phyloP scores from a whole-genome alignment of 2,888 invertebrate genomes.

The Actias luna region DNA sequence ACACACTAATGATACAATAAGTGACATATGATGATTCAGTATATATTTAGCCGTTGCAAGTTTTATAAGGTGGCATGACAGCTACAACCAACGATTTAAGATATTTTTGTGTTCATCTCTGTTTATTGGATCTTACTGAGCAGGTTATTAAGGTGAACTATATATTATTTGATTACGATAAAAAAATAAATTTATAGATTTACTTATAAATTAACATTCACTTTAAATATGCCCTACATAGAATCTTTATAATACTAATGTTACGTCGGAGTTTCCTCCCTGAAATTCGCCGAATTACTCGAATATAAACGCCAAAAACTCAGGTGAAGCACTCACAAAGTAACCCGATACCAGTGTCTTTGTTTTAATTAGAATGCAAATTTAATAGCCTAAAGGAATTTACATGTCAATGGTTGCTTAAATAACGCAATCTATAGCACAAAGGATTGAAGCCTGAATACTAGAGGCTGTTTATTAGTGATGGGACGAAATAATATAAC shows the following conservation, averaged over 20 bases:
- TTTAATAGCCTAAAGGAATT: conserved; percentile 77
- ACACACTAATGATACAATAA: too few relatives aligned
- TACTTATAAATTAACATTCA: conserved; percentile 8
- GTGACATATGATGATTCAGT: too few relatives aligned
- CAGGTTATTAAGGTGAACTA: too few relatives aligned
- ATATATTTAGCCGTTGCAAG: too few relatives aligned
- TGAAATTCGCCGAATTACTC: conserved; percentile 24
- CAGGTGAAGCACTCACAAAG: conserved; percentile 42
- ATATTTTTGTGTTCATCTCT: too few relatives aligned
- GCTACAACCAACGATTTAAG: too few relatives aligned
- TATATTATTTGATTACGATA: too few relatives aligned
- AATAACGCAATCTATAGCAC: conserved; percentile 70
- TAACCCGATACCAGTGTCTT: conserved; percentile 57
- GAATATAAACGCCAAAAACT: conserved; percentile 44
- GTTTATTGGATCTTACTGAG: too few relatives aligned
- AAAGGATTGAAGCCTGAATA: conserved; percentile 53
- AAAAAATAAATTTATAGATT: not conserved
- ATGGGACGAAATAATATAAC: not conserved
- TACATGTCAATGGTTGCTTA: conserved; percentile 78
- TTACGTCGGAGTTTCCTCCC: not conserved
- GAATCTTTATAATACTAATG: conserved; percentile 4
- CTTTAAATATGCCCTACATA: too few relatives aligned
- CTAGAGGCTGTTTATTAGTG: conserved; percentile 20
- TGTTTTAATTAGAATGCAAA: conserved; percentile 79
- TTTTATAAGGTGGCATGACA: too few relatives aligned